Base-by-base conservation (phyloP, 2,888 invertebrate genomes). In the Ophraella communa region DNA sequence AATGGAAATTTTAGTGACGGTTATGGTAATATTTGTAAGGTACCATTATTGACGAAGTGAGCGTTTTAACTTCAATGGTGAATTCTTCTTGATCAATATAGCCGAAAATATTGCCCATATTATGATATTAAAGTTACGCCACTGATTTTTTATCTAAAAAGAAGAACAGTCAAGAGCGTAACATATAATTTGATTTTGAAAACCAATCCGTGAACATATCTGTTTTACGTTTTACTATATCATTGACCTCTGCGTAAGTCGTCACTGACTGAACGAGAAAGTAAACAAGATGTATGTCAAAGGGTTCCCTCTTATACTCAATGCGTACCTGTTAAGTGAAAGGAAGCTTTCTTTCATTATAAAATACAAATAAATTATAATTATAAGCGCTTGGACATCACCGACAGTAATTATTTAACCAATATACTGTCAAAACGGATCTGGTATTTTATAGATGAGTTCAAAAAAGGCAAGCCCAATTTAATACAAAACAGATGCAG, bases 201-300 rank as follows among this genome's bases (percentile, higher is more conserved):
- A 14, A 11, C 24, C 24, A 5, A 5, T 24, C 24, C 11, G 35
- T 10, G 11, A 3, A 30, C 10, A 11, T 30, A 30, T 30, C 30
- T 30, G 30, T 30, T 30, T 10, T 10, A 30, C 10, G 30, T 30
- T 30, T 11, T n/a, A 35, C 35, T 4, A 35, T 14, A 39, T 14
- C 39, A 39, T 39, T 39, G 39, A 39, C 39, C 39, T 39, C 39
- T 39, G 39, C 17, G 39, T 14, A 39, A 39, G 39, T 39, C n/a
- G n/a, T n/a, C 39, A 39, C 39, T 39, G 39, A 39, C 39, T 39
- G 14, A 39, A 39, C 39, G 45, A 45, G 45, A 45, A 45, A 45
- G 45, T 45, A 45, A 45, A 45, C 21, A 45, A n/a, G 45, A 20
- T 45, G 21, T 45, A 21, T 45, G 45, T 21, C 45, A 45, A 45